A percentile compares a stretch with the other conserved stretches of the same genome.
Evolutionary conservation across 2,888 invertebrate species (phyloP).

Genomic region (Carcina quercana): DNA sequence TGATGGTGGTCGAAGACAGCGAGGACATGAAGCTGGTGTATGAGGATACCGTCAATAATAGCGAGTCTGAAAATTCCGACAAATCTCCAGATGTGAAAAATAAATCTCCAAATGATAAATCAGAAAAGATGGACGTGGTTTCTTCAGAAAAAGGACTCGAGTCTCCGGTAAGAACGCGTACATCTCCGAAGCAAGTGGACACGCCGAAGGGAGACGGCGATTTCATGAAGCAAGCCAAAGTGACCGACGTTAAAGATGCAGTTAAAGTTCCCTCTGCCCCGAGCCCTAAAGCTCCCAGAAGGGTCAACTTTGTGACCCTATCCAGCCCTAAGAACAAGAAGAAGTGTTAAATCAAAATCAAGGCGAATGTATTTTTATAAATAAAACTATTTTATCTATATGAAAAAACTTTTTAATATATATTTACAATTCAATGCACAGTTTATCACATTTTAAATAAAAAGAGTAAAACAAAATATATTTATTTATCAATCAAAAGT

Average conservation of each 20-base stretch:
- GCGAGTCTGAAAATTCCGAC: constrained; percentile 12
- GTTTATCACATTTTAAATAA: constrained; percentile 61
- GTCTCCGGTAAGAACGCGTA: constrained; percentile 12
- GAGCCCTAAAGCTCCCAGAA: constrained; percentile 75
- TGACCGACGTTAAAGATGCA: constrained; percentile 44
- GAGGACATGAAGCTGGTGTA: constrained; percentile 76
- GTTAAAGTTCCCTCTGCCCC: constrained; percentile 28
- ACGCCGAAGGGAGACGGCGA: constrained; percentile 17
- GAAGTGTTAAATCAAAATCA: constrained; percentile 26
- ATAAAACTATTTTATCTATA: too few species aligned
- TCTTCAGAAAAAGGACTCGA: constrained; percentile 5
- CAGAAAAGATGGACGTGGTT: constrained; percentile 12
- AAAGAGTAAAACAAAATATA: constrained; percentile 59
- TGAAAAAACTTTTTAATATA: constrained; percentile 66
- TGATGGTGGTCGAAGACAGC: constrained; percentile 51
- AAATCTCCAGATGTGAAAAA: constrained; percentile 3
- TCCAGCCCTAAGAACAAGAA: constrained; percentile 86
- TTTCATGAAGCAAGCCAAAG: constrained; percentile 51
- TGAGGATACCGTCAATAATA: constrained; percentile 56
- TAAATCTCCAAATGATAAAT: constrained; percentile 15
- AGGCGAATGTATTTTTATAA: background rate
- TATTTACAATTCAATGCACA: constrained; percentile 62
- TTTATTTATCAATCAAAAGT: constrained; percentile 41
- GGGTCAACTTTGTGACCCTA: constrained; percentile 83
- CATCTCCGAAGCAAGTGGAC: constrained; percentile 13